Base-by-base conservation (phyloP, 1,140 invertebrate species). In the Atopsyche davidsoni region DNA sequence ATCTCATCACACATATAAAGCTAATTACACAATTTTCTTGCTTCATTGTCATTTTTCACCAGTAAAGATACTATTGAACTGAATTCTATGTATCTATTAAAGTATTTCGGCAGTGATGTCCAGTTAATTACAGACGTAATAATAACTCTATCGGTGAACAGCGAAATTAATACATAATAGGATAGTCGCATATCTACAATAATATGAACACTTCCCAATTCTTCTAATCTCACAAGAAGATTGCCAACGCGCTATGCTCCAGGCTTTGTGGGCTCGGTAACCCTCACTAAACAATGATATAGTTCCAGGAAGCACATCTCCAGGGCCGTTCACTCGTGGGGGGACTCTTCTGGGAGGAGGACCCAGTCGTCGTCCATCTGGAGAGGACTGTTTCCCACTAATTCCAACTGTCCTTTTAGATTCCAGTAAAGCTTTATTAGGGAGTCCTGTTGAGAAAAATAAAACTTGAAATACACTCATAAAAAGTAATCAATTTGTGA, bases 401-500 rank as follows among this genome's bases (percentile, higher is more conserved):
- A 67, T 59, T 79, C 72, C 24, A 80, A 60, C 57, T 85, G 82
- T 44, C 76, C 73, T 57, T 80, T 79, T 7, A 86, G 58, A 44
- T 79, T 83, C 52, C 72, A 69, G 59, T 80, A 80, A 2, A 83
- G 66, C 59, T 83, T 75, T 19, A 78, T 68, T 53, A 86, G 64
- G 23, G 77, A 79, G 57, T 84, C 76, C 79, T 80, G n/a, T n/a
- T n/a, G 51, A 9, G 70, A 64, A 47, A 43, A 24, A 51, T 21
- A 16, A 35, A 28, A 13, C 45, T 14, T 53, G 22, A 51, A 46
- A n/a, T n/a, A n/a, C n/a, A n/a, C n/a, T n/a, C n/a, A n/a, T n/a
- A n/a, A 19, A 24, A 46, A 45, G 14, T 23, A 34, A 19, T 11
- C 16, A 39, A n/a, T n/a, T n/a, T n/a, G n/a, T n/a, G n/a, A n/a